phyloP scores from a whole-genome alignment of 2,888 invertebrate species.

The Epicampocera succincta region DNA sequence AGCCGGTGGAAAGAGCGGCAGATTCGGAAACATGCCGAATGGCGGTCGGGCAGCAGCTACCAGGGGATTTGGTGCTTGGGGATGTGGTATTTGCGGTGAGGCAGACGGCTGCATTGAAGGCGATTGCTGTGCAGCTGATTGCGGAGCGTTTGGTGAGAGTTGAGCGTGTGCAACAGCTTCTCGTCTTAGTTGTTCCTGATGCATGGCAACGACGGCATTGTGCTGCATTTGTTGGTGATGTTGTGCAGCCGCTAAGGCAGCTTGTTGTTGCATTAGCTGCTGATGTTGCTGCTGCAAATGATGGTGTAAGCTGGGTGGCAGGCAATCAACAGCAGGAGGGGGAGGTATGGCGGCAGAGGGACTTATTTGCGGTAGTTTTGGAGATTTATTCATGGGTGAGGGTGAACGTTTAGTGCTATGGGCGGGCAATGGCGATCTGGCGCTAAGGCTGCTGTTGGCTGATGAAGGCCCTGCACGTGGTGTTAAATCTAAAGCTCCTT shows the following conservation, averaged over 20 bases:
- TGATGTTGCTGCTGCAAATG: conserved; percentile 80
- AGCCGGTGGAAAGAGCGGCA: conserved; percentile 82
- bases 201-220: conserved; percentile 77
- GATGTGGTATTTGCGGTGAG: conserved; percentile 65
- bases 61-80: conserved; percentile 76
- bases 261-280: conserved; percentile 79
- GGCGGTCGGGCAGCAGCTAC: conserved; percentile 78
- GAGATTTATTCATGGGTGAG: conserved; percentile 56
- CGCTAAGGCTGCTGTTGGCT: conserved; percentile 78
- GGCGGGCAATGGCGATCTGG: conserved; percentile 69
- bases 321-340: conserved; percentile 75
- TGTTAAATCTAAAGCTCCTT: conserved; percentile 84
- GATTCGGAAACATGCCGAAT: conserved; percentile 81
- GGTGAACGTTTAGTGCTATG: conserved; percentile 55
- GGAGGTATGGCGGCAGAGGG: conserved; percentile 70
- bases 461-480: conserved; percentile 80
- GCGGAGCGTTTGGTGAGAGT: conserved; percentile 77
- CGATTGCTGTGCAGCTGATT: conserved; percentile 64
- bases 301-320: conserved; percentile 78
- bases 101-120: conserved; percentile 44
- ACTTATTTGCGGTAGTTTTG: conserved; percentile 66
- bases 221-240: conserved; percentile 79
- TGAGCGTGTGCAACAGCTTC: conserved; percentile 80
- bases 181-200: conserved; percentile 78
- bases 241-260: conserved; percentile 77